These are phyloP conservation scores for Lasioglossum oenotherae DNA, from an alignment of 2,888 invertebrate genomes.

Conservation along the genomic window DNA sequence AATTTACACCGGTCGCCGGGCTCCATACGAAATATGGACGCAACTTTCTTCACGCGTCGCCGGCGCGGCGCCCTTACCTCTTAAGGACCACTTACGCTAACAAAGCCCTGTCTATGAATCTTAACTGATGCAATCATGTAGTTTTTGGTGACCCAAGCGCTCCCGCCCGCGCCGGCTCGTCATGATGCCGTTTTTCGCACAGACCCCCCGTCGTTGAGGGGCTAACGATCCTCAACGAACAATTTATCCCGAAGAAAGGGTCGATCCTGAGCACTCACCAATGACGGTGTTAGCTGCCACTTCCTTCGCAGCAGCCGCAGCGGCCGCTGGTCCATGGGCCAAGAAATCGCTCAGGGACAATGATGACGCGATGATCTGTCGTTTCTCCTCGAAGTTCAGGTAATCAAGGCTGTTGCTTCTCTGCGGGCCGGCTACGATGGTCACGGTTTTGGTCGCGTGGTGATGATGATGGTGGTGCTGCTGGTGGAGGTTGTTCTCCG, in stretches of 20 bases:
- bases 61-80: too few relatives aligned
- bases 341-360: conserved; percentile 94
- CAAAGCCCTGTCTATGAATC: too few relatives aligned
- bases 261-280: conserved; percentile 74
- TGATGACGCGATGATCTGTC: conserved; percentile 95
- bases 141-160: too few relatives aligned
- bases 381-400: conserved; percentile 95
- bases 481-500: conserved; percentile 59
- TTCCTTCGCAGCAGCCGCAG: conserved; percentile 85
- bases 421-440: conserved; percentile 88
- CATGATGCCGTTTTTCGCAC: too few relatives aligned
- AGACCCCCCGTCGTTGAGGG: too few relatives aligned
- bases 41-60: too few relatives aligned
- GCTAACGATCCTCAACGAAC: not conserved
- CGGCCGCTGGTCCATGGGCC: conserved; percentile 88
- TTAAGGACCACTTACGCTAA: too few relatives aligned
- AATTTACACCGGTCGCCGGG: too few relatives aligned
- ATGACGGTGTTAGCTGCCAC: conserved; percentile 85
- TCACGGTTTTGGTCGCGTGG: conserved; percentile 86
- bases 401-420: conserved; percentile 94
- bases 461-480: conserved; percentile 72
- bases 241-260: not conserved
- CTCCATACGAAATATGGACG: too few relatives aligned
- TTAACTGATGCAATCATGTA: too few relatives aligned
- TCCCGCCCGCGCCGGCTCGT: too few relatives aligned